Conservation (phyloP, 2,888 invertebrate species). For the Balanococcus diminutus region DNA sequence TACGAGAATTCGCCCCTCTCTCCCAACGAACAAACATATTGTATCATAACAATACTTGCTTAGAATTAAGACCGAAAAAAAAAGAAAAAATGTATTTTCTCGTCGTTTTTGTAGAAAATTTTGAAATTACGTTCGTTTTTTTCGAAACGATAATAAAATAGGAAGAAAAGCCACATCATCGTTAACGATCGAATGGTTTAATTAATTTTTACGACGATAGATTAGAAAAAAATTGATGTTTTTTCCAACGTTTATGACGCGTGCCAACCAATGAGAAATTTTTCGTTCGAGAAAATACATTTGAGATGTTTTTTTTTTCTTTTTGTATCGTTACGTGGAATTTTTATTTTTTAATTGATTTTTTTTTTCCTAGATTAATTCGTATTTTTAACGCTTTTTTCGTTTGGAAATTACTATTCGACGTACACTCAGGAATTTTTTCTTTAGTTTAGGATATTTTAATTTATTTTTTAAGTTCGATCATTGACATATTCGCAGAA, state of each 20-base stretch:
- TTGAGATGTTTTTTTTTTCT: neutral
- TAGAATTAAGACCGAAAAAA: neutral
- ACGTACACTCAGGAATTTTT: conserved; percentile 27
- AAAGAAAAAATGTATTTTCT: neutral
- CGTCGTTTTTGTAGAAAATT: neutral
- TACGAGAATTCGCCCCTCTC: neutral
- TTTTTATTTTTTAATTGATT: conserved; percentile 11
- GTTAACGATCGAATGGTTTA: neutral
- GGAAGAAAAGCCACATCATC: neutral
- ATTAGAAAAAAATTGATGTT: neutral
- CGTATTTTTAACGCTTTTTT: conserved; percentile 1
- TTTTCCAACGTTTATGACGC: conserved; percentile 1
- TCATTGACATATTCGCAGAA: neutral
- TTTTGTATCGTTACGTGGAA: neutral
- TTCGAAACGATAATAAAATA: neutral
- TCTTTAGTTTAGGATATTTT: neutral
- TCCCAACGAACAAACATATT: neutral
- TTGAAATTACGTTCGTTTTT: neutral
- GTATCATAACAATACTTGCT: neutral
- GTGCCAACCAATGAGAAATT: neutral
- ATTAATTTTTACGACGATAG: conserved; percentile 9
- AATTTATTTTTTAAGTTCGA: neutral
- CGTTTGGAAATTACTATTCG: neutral
- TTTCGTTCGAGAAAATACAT: neutral
- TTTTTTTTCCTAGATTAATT: neutral